phyloP scores from a whole-genome alignment of 37 sponge, comb jelly and placozoan species.

The Hexactinellida sp. region DNA sequence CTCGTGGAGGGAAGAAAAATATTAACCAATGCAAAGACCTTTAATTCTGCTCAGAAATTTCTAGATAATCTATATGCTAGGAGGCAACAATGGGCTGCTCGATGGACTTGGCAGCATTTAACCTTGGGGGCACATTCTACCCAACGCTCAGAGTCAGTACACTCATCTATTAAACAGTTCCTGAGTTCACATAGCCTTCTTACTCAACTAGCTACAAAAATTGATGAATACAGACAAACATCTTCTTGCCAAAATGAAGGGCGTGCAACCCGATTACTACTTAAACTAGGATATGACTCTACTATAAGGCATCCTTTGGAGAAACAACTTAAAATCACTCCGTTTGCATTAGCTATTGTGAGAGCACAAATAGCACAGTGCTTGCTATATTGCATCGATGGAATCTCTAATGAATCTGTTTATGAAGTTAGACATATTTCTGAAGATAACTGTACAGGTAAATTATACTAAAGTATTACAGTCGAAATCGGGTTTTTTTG shows the following conservation, averaged over 20 bases:
- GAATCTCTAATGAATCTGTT: not conserved
- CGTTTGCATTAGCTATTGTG: not conserved
- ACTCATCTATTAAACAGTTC: not conserved
- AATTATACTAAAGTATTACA: not conserved
- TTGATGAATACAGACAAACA: not conserved
- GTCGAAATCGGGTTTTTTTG: not conserved
- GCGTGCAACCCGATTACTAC: not conserved
- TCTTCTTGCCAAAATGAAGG: not conserved
- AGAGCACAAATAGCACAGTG: conserved; percentile 13
- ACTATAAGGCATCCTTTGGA: not conserved
- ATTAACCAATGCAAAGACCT: not conserved
- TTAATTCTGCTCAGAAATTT: not conserved
- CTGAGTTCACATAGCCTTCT: not conserved
- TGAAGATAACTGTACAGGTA: not conserved
- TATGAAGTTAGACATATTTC: not conserved
- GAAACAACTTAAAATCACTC: not conserved
- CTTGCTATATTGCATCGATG: not conserved
- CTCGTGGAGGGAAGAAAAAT: not conserved
- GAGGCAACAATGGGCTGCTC: conserved; percentile 10
- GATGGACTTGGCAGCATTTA: not conserved
- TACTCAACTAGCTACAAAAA: not conserved
- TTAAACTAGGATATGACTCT: not conserved
- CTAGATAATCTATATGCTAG: not conserved
- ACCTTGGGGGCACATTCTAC: not conserved
- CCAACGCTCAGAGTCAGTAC: conserved; percentile 10